A percentile compares a stretch with the other conserved stretches of the same genome.
These are phyloP conservation scores for Ophiodon elongatus DNA, from an alignment of 2,113 vertebrate species.

Conservation along the genomic window DNA sequence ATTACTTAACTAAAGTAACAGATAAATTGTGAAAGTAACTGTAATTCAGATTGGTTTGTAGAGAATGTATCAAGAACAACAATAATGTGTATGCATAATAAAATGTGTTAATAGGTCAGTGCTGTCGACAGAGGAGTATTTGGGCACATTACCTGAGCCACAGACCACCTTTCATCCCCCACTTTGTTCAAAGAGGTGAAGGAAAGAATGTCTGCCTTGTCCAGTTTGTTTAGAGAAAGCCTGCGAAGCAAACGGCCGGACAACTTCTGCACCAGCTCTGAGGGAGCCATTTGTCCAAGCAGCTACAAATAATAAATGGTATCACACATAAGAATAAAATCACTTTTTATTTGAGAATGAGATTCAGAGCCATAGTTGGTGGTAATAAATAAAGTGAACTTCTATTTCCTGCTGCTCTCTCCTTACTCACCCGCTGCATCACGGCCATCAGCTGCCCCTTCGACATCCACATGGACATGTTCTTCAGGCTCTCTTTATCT, in stretches of 20 bases:
- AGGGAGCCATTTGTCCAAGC: constrained; percentile 17
- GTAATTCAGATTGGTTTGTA: neutral
- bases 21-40: neutral
- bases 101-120: neutral
- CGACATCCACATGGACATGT: constrained; percentile 62
- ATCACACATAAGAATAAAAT: neutral
- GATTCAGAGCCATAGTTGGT: neutral
- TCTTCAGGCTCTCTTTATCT: constrained; percentile 55
- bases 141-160: constrained; percentile 71
- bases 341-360: neutral
- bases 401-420: neutral
- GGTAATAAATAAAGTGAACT: neutral
- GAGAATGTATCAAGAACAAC: neutral
- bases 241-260: constrained; percentile 51
- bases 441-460: constrained; percentile 73
- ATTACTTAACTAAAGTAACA: neutral
- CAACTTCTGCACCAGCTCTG: constrained; percentile 66
- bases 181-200: constrained; percentile 66
- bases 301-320: constrained; percentile 55
- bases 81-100: neutral
- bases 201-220: constrained; percentile 51
- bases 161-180: constrained; percentile 61
- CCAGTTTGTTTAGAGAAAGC: constrained; percentile 66
- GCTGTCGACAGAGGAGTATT: neutral
- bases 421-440: constrained; percentile 73